Conservation (phyloP, 2,797 vertebrate genomes). For the Microcaecilia unicolor region DNA sequence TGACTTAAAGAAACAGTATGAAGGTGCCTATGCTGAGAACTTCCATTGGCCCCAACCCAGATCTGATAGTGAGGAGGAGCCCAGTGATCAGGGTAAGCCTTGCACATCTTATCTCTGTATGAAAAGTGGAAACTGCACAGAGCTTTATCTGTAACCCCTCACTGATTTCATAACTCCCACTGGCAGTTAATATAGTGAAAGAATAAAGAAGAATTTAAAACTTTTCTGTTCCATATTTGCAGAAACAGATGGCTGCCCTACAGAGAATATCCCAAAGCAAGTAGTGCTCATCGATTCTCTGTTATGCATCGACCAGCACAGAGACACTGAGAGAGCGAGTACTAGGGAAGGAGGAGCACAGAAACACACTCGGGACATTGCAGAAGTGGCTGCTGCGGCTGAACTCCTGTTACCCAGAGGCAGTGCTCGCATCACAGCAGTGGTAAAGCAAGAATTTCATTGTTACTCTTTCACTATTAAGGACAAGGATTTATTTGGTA, state of each 20-base stretch:
- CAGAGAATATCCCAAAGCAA: constrained; percentile 39
- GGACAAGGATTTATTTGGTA: no score
- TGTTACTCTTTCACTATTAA: no score
- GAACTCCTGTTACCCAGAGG: constrained; percentile 74
- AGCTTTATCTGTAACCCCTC: no score
- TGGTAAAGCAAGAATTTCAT: constrained; percentile 24
- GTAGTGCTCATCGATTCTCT: constrained; percentile 68
- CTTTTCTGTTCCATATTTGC: constrained; percentile 4
- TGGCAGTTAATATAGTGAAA: no score
- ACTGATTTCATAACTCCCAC: no score
- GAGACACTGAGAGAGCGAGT: constrained; percentile 55
- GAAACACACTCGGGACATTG: constrained; percentile 65
- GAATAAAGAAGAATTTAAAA: no score
- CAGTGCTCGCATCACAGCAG: constrained; percentile 49
- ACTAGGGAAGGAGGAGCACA: constrained; percentile 35
- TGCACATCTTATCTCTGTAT: no score
- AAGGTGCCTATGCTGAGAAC: constrained; percentile 79
- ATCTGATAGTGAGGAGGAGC: constrained; percentile 65
- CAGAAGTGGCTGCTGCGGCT: constrained; percentile 69
- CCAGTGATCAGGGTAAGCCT: constrained; percentile 48
- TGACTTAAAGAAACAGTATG: constrained; percentile 80
- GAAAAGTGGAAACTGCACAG: no score
- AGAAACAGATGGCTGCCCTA: constrained; percentile 44
- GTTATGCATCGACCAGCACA: constrained; percentile 71
- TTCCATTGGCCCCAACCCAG: constrained; percentile 81